Base-by-base conservation (phyloP, 2,797 vertebrate species). In the Coccyzus lansbergi region DNA sequence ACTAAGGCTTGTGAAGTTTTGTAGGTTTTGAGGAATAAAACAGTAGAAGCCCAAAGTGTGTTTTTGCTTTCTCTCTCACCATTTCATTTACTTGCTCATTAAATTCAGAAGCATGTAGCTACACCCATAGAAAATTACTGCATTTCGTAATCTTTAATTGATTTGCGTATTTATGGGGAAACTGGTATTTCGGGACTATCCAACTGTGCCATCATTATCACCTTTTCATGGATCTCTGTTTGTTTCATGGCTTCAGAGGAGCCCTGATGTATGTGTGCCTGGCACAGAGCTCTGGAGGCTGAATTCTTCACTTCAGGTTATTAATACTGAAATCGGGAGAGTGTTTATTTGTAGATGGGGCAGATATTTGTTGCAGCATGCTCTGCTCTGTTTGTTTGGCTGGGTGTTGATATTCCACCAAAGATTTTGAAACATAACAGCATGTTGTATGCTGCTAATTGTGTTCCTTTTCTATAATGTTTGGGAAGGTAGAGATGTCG, bases 41-140 rank as follows among this genome's bases (percentile, higher is more conserved):
- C 31, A 29, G 63, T 38, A 59, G 63, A 91, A 94, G 12, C 18
- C 12, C 11, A 33, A 87, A 64, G 29, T 64, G 25, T 34, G 20
- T 46, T 89, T 83, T 82, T 13, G 19, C 90, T 89, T 91, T 92
- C 82, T 88, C 68, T 82, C 90, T 92, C 42, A 38, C 52, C 44
- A 2, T 79, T 94, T 87, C 90, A 78, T 90, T 94, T 96, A 69
- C 74, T 88, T 87, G 83, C 90, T 95, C 89, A 94, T 95, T 97
- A 95, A 85, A 97, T 79, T 80, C 92, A 80, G 76, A 96, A 96
- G 92, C 94, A 94, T 93, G 92, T 91, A 93, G 92, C 88, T 95
- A 95, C 94, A 78, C 96, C 95, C 93, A 82, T 38, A 95, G 90
- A 95, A 95, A 97, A 97, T 95, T 97, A 96, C 92, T 40, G 62